Evolutionary conservation across 2,113 vertebrate genomes (phyloP).

Genomic region (Delphinapterus leucas): DNA sequence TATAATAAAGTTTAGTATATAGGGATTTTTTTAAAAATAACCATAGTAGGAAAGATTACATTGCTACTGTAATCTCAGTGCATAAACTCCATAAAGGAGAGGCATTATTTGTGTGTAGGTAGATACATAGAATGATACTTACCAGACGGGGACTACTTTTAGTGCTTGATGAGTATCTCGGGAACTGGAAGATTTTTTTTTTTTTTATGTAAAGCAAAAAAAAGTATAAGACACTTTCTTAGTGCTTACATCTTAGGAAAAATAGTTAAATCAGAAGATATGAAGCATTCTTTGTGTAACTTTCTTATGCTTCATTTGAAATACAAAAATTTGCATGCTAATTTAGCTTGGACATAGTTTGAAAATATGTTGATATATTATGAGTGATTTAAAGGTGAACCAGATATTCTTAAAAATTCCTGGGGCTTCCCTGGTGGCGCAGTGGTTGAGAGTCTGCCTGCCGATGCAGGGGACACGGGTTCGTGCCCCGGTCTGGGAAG

Average conservation of each 20-base stretch:
- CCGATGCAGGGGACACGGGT: no score
- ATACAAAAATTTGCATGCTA: background rate
- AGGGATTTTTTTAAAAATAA: background rate
- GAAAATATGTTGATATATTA: background rate
- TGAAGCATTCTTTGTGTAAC: background rate
- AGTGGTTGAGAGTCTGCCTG: no score
- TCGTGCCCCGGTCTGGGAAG: no score
- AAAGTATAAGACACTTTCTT: background rate
- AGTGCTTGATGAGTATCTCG: background rate
- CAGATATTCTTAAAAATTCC: background rate
- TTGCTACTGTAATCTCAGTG: background rate
- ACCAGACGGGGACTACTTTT: background rate
- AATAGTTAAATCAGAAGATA: background rate
- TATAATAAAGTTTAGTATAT: background rate
- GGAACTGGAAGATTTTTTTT: background rate
- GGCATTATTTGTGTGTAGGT: background rate
- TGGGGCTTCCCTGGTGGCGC: no score
- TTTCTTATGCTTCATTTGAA: background rate
- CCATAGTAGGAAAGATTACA: background rate
- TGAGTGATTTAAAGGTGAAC: background rate
- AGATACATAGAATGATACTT: background rate
- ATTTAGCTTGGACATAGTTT: background rate
- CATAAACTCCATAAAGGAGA: background rate
- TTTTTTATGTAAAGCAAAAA: background rate
- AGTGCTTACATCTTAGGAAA: background rate